Conservation (phyloP, 2,888 invertebrate species). For the Lepeophtheirus nordmannii region DNA sequence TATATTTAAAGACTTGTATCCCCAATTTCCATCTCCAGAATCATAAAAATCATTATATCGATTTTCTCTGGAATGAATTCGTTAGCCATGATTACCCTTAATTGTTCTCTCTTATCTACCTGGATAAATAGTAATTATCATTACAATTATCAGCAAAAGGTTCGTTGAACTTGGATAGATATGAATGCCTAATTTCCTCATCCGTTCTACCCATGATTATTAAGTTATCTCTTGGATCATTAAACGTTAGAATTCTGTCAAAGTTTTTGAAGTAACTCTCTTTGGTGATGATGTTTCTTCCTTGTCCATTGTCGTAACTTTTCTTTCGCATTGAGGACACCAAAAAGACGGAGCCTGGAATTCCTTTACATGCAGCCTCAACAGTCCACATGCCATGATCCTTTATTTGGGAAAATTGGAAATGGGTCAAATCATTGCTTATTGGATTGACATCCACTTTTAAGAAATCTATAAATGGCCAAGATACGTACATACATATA, state of each 20-base stretch:
- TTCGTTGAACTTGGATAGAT: conserved; percentile 24
- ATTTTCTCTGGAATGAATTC: not conserved
- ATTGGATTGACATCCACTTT: conserved; percentile 36
- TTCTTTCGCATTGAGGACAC: conserved; percentile 35
- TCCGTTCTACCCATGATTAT: not conserved
- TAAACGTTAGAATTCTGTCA: conserved; percentile 18
- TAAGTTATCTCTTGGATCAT: not conserved
- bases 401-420: conserved; percentile 41
- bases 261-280: conserved; percentile 32
- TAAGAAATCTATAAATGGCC: not conserved
- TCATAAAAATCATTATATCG: conserved; percentile 33
- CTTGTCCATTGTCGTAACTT: conserved; percentile 29
- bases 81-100: not conserved
- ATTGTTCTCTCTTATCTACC: conserved; percentile 2
- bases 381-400: conserved; percentile 42
- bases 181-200: conserved; percentile 17
- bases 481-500: not conserved
- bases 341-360: conserved; percentile 41
- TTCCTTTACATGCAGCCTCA: conserved; percentile 39
- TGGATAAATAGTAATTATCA: not conserved
- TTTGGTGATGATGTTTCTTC: conserved; percentile 35
- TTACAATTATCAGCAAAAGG: not conserved
- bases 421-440: conserved; percentile 34
- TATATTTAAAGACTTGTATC: conserved; percentile 34
- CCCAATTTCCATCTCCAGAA: conserved; percentile 35